These are phyloP conservation scores for Heteractis magnifica DNA, from an alignment of 92 coral and sea anemone genomes.

Conservation along the genomic window DNA sequence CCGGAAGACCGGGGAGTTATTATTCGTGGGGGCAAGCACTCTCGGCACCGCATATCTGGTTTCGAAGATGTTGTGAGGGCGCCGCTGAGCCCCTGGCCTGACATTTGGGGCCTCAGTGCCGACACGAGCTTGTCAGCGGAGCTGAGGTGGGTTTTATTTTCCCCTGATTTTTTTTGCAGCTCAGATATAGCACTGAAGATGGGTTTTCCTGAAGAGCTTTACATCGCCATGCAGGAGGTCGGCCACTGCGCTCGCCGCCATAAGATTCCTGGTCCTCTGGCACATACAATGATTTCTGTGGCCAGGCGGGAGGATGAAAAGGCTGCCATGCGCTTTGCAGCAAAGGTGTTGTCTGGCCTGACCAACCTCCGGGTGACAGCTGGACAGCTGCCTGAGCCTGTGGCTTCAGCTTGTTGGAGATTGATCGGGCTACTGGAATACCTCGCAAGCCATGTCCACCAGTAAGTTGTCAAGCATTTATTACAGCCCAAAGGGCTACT, in stretches of 20 bases:
- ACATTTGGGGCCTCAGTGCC: too few relatives aligned
- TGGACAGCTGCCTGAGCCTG: slow-evolving; percentile 12
- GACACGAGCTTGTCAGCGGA: too few relatives aligned
- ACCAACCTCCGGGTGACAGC: slow-evolving; percentile 9
- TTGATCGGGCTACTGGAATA: background rate
- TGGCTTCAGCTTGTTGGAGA: background rate
- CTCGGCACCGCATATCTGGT: background rate
- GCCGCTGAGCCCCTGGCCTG: too few relatives aligned
- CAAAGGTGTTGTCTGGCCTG: slow-evolving; percentile 6
- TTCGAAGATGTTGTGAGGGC: background rate
- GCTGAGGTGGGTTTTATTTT: too few relatives aligned
- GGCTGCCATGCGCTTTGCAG: slow-evolving; percentile 4
- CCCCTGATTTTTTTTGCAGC: too few relatives aligned
- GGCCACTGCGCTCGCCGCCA: slow-evolving; percentile 11
- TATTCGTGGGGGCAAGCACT: slow-evolving; percentile 11
- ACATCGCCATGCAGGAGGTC: slow-evolving; percentile 3
- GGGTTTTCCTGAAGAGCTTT: slow-evolving; percentile 21
- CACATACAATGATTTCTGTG: background rate
- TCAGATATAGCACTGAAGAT: background rate
- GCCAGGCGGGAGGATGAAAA: slow-evolving; percentile 6
- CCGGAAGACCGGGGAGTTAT: slow-evolving; percentile 17
- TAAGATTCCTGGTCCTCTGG: background rate
- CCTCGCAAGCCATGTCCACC: background rate
- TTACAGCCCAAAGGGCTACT: slow-evolving; percentile 14
- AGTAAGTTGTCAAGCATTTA: slow-evolving; percentile 24